phyloP scores from a whole-genome alignment of 1,140 invertebrate species.

The Sminthurides bifidus region DNA sequence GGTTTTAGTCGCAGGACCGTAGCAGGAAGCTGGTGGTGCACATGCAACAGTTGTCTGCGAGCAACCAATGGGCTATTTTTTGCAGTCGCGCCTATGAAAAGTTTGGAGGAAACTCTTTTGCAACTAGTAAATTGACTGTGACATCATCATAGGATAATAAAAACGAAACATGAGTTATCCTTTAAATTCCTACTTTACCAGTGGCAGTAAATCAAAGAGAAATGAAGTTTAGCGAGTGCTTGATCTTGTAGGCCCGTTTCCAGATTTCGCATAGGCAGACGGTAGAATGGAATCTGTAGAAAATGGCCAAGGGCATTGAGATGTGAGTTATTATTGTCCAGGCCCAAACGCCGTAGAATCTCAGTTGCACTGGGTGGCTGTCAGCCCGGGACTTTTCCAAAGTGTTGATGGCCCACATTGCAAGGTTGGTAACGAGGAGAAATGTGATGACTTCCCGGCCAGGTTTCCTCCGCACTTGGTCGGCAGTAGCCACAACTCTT shows the following conservation, averaged over 20 bases:
- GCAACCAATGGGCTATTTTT: too few species aligned
- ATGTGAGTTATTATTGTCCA: conserved; percentile 49
- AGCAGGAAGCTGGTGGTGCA: too few species aligned
- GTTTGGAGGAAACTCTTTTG: too few species aligned
- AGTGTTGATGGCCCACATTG: conserved; percentile 69
- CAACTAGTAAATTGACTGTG: too few species aligned
- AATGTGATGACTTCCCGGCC: conserved; percentile 73
- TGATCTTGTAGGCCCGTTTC: conserved; percentile 41
- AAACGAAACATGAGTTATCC: too few species aligned
- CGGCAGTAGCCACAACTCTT: conserved; percentile 44
- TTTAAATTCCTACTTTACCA: too few species aligned
- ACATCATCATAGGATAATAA: too few species aligned
- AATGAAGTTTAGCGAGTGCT: conserved; percentile 1
- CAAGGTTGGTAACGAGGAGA: conserved; percentile 68
- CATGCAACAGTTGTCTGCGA: too few species aligned
- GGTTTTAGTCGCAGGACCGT: too few species aligned
- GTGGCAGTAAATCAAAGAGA: too few species aligned
- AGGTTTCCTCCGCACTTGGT: conserved; percentile 55
- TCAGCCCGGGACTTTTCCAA: conserved; percentile 70
- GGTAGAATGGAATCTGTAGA: conserved; percentile 60
- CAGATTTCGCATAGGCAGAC: conserved; percentile 73
- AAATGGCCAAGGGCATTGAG: conserved; percentile 49
- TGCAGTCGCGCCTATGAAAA: too few species aligned
- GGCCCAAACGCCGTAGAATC: conserved; percentile 56
- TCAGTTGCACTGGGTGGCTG: conserved; percentile 60